Base-by-base conservation (phyloP, 2,888 invertebrate species). In the Lithodes maja region DNA sequence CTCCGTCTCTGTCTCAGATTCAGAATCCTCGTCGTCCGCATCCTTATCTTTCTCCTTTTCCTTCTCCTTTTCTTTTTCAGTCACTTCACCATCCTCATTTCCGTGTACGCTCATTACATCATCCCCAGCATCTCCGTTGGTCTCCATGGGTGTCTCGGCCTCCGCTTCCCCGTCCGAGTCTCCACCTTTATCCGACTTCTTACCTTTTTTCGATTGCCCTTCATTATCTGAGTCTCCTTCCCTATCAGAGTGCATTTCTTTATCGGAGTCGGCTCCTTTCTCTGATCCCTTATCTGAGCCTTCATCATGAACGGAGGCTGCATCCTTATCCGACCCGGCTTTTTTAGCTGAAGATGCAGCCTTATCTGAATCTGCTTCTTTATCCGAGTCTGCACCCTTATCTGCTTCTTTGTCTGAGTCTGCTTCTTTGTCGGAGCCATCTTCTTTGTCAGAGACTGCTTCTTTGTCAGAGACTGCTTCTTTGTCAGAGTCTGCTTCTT, bases 41-140 rank as follows among this genome's bases (percentile, higher is more conserved):
- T 93, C 93, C n/a, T 87, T 71, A 54, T 83, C 68, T 74, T 89
- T 75, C 54, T 69, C 15, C 15, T 96, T 87, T 95, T 95, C 3
- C 75, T 75, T 84, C 49, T 82, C 84, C 55, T 92, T 92, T 17
- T 86, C 74, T 52, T 86, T 80, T 3, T 89, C 80, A 33, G 61
- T 80, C n/a, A 71, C 75, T 74, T 89, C 61, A 49, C 71, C 33
- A 7, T 96, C 87, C 95, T 95, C 3, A 68, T 61, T 79, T 50
- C 78, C 84, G 33, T 85, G 75, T 54, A 77, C 33, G 50, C 91
- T 92, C 5, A 84, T 54, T 5, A 85, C 71, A 17, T 74, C 75
- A 17, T 17, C 74, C n/a, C 52, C 53, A 49, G 71, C 83, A 7
- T 82, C 52, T 52, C 3, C 93, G 93, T 71, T 12, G 3, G 61